Evolutionary conservation across 2,888 invertebrate genomes (phyloP).

Genomic region (Dicranocentrus wangi): DNA sequence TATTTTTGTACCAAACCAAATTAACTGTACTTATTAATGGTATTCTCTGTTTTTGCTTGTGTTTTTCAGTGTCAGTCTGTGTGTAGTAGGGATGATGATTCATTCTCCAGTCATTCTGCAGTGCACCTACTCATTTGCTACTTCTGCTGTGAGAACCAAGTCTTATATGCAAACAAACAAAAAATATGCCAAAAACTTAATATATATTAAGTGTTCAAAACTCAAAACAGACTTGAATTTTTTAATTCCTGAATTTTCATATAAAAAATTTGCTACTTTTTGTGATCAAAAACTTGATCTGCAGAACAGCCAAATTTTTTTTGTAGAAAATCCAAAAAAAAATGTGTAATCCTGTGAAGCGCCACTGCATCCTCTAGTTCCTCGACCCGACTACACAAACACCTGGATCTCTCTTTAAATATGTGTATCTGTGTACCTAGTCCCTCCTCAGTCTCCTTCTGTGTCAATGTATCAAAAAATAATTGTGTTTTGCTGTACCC

Average conservation of each 20-base stretch:
- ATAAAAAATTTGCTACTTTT: too few species aligned
- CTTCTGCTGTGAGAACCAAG: conserved; percentile 20
- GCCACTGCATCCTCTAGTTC: conserved; percentile 24
- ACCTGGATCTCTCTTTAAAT: neutral
- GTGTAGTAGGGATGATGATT: conserved; percentile 63
- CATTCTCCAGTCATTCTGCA: conserved; percentile 42
- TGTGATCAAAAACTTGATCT: too few species aligned
- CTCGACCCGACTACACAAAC: neutral
- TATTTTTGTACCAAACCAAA: conserved; percentile 3
- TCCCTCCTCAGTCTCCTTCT: conserved; percentile 8
- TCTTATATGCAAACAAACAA: neutral
- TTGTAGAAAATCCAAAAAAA: too few species aligned
- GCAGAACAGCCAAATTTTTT: too few species aligned
- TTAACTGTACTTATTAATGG: conserved; percentile 55
- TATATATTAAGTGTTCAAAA: neutral
- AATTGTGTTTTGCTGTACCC: too few species aligned
- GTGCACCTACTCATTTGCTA: conserved; percentile 27
- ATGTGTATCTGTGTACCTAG: neutral
- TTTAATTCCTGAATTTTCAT: too few species aligned
- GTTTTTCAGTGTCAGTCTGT: conserved; percentile 68
- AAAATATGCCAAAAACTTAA: conserved; percentile 2
- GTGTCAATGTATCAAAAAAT: too few species aligned
- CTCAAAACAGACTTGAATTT: conserved; percentile 14
- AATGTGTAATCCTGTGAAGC: too few species aligned
- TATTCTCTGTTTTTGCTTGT: conserved; percentile 65